Base-by-base conservation (phyloP, 1,140 invertebrate species). In the Ceratina australensis region DNA sequence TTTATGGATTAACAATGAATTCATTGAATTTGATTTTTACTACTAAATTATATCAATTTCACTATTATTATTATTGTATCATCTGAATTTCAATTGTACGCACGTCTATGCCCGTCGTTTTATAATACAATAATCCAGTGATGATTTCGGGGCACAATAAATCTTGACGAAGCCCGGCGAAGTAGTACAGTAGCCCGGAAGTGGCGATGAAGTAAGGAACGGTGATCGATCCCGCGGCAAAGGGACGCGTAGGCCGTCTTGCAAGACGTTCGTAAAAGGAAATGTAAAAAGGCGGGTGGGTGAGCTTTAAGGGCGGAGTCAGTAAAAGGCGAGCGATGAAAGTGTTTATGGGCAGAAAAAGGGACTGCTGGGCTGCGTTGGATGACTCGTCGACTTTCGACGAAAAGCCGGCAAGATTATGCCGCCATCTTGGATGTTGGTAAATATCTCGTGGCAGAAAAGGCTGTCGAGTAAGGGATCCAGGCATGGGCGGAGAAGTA, bases 381-480 rank as follows among this genome's bases (percentile, higher is more conserved):
- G 86, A 87, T 88, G 86, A 90, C 86, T 89, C 87, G 88, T 87
- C 86, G 86, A 85, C 87, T 87, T 87, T 86, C 60, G 77, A 59
- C 74, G 67, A 75, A 87, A 86, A 87, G 89, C 86, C 86, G 85
- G 84, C 78, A 86, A 90, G 90, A 91, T 91, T 91, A 90, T 89
- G 84, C 86, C 85, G 90, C 90, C 90, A 91, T 91, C 89, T 90
- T 91, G 90, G 88, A 91, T 91, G 90, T 91, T 91, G 87, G 90
- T 91, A 91, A 91, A 91, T 91, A 91, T 91, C 88, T 86, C 89
- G 88, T 85, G 86, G 85, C 84, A 84, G 87, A 90, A 89, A 87
- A 79, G 77, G 28, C 59, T 73, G 83, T 85, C 80, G 80, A 68
- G 68, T 64, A 78, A 85, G 76, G 76, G 82, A 84, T 68, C 67